These are phyloP conservation scores for Delia radicum DNA, from an alignment of 1,140 invertebrate genomes.

Conservation along the genomic window DNA sequence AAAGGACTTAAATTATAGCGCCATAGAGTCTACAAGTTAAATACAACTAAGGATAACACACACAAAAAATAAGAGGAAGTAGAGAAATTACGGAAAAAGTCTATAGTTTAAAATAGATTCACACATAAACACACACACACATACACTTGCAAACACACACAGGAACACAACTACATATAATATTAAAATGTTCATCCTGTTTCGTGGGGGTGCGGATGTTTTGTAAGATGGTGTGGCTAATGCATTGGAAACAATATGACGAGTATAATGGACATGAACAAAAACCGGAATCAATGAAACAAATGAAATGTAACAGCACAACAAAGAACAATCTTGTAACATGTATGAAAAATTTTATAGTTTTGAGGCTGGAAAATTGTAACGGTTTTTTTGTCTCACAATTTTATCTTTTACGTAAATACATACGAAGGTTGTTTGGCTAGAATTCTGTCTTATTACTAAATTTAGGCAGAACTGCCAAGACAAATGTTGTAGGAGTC, in stretches of 20 bases:
- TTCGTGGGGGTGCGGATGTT: neutral
- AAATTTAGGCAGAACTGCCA: no score
- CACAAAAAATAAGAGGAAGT: neutral
- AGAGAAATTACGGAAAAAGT: neutral
- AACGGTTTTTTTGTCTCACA: no score
- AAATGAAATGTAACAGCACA: neutral
- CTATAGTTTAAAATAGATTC: neutral
- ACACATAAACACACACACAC: neutral
- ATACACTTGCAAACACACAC: neutral
- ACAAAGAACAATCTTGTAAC: neutral
- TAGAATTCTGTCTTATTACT: no score
- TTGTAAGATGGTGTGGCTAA: neutral
- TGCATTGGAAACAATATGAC: conserved; percentile 14
- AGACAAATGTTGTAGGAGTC: no score
- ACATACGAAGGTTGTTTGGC: no score
- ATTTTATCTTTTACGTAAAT: no score
- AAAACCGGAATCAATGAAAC: neutral
- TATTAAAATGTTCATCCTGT: conserved; percentile 3
- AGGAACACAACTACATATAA: neutral
- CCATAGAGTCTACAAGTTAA: neutral
- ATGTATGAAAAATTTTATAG: neutral
- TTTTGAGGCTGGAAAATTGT: neutral
- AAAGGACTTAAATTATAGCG: neutral
- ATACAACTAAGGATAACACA: neutral
- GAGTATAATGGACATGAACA: neutral